Evolutionary conservation across 2,113 vertebrate genomes (phyloP).

Genomic region (Psettodes erumei): DNA sequence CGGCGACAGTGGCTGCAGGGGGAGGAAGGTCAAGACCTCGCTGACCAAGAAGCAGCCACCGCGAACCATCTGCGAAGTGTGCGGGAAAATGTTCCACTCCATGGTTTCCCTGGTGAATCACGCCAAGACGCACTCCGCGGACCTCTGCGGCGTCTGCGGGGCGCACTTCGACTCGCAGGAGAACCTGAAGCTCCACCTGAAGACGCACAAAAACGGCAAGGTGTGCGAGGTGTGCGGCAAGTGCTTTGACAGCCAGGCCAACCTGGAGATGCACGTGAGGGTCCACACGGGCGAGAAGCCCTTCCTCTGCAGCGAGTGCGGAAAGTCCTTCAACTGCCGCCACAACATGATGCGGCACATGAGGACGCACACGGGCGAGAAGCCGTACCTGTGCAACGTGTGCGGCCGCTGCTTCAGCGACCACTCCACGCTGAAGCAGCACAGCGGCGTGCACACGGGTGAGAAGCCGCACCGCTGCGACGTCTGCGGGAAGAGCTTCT

Average conservation of each 20-base stretch:
- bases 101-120: constrained; percentile 65
- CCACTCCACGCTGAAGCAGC: constrained; percentile 55
- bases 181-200: constrained; percentile 50
- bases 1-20: too few relatives aligned
- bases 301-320: constrained; percentile 67
- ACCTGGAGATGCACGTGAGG: constrained; percentile 67
- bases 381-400: constrained; percentile 60
- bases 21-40: neutral
- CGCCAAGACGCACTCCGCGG: constrained; percentile 43
- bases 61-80: constrained; percentile 49
- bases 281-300: constrained; percentile 71
- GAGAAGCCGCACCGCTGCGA: constrained; percentile 63
- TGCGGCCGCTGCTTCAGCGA: constrained; percentile 63
- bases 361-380: constrained; percentile 63
- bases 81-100: constrained; percentile 62
- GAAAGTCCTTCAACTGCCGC: constrained; percentile 70
- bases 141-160: constrained; percentile 59
- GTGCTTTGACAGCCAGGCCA: constrained; percentile 54
- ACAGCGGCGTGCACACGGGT: constrained; percentile 54
- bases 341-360: constrained; percentile 75
- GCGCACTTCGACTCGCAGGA: constrained; percentile 25
- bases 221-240: constrained; percentile 66
- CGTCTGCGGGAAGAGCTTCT: constrained; percentile 61
- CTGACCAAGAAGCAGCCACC: neutral
- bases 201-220: constrained; percentile 63